Percentiles rank a stretch among this genome's conserved stretches.
Evolutionary conservation across 1,140 invertebrate species (phyloP).

Genomic region (Lepidurus packardi): DNA sequence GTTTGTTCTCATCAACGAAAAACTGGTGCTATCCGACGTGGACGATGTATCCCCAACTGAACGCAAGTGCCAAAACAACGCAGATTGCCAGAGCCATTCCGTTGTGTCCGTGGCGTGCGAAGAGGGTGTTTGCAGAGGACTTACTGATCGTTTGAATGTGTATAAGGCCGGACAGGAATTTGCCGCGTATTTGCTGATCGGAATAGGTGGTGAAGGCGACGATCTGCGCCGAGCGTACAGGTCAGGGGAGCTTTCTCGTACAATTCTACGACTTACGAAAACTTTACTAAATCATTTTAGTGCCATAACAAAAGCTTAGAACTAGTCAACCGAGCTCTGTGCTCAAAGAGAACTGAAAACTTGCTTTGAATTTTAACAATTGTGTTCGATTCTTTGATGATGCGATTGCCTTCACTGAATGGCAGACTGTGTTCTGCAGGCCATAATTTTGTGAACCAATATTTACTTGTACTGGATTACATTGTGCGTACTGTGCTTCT

Average conservation of each 20-base stretch:
- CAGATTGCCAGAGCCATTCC: background rate
- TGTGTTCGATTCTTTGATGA: no score
- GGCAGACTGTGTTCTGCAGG: no score
- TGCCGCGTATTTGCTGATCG: background rate
- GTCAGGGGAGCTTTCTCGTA: background rate
- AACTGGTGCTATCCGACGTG: background rate
- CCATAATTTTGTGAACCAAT: no score
- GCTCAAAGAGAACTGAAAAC: background rate
- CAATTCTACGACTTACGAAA: background rate
- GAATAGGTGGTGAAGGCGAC: background rate
- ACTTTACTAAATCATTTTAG: background rate
- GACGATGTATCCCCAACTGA: background rate
- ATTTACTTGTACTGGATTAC: no score
- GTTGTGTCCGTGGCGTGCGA: background rate
- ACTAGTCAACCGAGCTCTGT: background rate
- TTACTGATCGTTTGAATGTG: background rate
- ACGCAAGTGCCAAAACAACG: background rate
- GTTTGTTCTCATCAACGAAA: background rate
- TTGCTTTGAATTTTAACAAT: background rate
- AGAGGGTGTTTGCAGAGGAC: background rate
- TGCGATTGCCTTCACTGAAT: no score
- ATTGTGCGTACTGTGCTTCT: no score
- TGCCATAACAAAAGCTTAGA: background rate
- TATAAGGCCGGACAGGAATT: background rate
- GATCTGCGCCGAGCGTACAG: background rate